Evolutionary conservation across 2,113 vertebrate species (phyloP), one percentile per base, ranked within the genome.

Genomic region (Lepus americanus): DNA sequence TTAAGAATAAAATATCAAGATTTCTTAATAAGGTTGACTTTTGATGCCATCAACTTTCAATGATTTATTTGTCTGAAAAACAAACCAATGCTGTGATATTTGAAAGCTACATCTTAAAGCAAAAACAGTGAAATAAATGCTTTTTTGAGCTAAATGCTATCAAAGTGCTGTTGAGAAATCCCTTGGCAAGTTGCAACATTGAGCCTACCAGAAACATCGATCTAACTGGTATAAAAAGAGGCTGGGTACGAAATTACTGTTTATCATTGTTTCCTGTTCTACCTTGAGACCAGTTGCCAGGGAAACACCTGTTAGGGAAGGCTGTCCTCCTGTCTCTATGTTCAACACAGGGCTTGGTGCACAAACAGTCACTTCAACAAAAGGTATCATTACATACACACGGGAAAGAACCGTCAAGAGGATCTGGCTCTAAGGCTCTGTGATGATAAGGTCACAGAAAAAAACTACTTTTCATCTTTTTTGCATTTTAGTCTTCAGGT

Each of bases 211-310:
- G 88, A 79, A 96, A 76, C 82, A 82, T 90, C 12, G 5, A 76
- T 92, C 88, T 95, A 66, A 74, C 92, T 25, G 85, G 39, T 93
- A 83, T 76, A 92, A 92, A 97, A 74, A 82, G 59, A 20, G 55
- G 22, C 86, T 2, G 6, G 73, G 78, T n/a, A 87, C 74, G 70
- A 97, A 97, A 95, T 96, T 94, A 95, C 59, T 96, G 90, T 96
- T 96, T 96, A 96, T 96, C 88, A 67, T 90, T 94, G 83, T 95
- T 96, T 94, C 94, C 92, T 83, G 77, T 94, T 97, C 95, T 92
- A 80, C 90, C 91, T 95, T 95, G 92, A 95, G 93, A 94, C 90
- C 88, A 87, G 96, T 97, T 97, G 96, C 96, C 96, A 97, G 73
- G 97, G 95, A 95, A 97, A 97, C 97, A 96, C 90, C 95, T 95